Base-by-base conservation (phyloP, 2,113 vertebrate genomes). In the Rhagologus leucostigma region DNA sequence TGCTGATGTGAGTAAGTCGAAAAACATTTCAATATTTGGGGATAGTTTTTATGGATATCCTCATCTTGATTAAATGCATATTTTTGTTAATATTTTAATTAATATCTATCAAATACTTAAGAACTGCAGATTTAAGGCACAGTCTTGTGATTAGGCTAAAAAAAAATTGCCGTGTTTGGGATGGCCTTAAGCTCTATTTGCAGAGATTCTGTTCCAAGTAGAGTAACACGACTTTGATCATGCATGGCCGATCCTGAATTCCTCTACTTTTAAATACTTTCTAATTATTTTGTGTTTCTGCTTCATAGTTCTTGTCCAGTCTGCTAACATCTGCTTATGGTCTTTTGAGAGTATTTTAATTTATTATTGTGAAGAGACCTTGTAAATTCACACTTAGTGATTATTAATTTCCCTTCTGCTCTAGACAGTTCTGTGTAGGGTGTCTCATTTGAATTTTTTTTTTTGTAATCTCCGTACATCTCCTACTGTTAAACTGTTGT, bases 361-460 rank as follows among this genome's bases (percentile, higher is more conserved):
- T 94, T 95, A 91, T 90, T 84, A 79, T 92, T 77, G 57, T 39
- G 52, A 92, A 39, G 37, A 93, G 41, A 87, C 30, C n/a, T 91
- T 80, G 57, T 76, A 95, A 83, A 89, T 96, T 93, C 63, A 87
- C 63, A 87, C 22, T 87, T 75, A 42, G 49, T 67, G 78, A 75
- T 89, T 87, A 82, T 65, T 79, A 92, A 92, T 93, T 92, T 89
- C 33, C 32, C 57, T 95, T 60, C 78, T 92, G 65, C 23, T 95
- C n/a, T 33, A 85, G 39, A 65, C 33, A 32, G 27, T 49, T 96
- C 50, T 63, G 35, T 56, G 73, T 64, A 87, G 33, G 27, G 33
- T 56, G 10, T 70, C 78, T 89, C 33, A 82, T 88, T 79, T 84
- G 63, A 87, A 93, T 47, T 27, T 29, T 13, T 65, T 76, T 42